Base-by-base conservation (phyloP, 1,140 invertebrate genomes). In the Pemphigus obesinymphae region DNA sequence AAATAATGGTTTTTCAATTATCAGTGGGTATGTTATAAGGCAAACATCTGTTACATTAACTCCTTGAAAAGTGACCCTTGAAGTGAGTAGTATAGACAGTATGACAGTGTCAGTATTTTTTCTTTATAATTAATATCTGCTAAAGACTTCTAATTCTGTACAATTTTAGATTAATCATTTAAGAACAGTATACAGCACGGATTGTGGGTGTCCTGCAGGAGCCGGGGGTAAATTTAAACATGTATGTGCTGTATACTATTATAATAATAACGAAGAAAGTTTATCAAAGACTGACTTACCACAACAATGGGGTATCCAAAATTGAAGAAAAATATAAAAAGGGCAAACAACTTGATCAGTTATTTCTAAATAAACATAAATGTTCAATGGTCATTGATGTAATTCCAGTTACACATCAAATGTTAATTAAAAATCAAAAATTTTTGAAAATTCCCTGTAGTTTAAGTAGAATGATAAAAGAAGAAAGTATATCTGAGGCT, bases 1-100 rank as follows among this genome's bases (percentile, higher is more conserved):
- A 55, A 10, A n/a, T 83, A 82, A 37, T 70, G 31, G n/a, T 70
- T 37, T 70, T 70, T 70, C 40, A 70, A 37, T 70, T 34, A 70
- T 70, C 66, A 70, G 10, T 70, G 66, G n/a, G 20, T 8, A 55
- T 55, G 53, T 55, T 55, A 55, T 55, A 55, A 55, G 53, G 53
- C 53, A 55, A 4, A 55, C 31, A 20, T 43, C 31, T 17, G n/a
- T 70, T 20, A 43, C 31, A 70, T 70, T 37, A 70, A 43, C 40
- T 17, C 66, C 31, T 6, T 70, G 31, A 13, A 37, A 11, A 70
- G 1, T 70, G 66, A 37, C 31, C 4, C 40, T 34, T 37, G 31
- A 53, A 53, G 50, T 53, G 0, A 55, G 50, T 55, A 55, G 8
- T 23, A 55, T 55, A 55, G 50, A 55, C 23, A 10, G n/a, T 23